A percentile compares a stretch with the other conserved stretches of the same genome.
Evolutionary conservation across 2,888 invertebrate species (phyloP).

Genomic region (Lasioglossum villosulum): DNA sequence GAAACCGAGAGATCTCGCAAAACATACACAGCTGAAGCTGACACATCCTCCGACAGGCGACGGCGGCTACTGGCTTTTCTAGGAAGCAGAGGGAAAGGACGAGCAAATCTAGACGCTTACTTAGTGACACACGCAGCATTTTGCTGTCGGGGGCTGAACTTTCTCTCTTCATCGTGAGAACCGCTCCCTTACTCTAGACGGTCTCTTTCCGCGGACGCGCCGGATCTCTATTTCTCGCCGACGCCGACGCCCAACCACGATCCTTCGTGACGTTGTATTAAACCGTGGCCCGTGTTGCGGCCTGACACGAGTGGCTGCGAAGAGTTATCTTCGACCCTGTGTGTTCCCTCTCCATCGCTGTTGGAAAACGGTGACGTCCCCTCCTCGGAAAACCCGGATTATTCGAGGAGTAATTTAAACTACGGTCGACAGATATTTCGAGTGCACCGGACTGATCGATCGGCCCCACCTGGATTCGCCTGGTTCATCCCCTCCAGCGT

Average conservation of each 20-base stretch:
- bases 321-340: constrained; percentile 51
- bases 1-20: constrained; percentile 70
- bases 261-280: constrained; percentile 67
- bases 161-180: constrained; percentile 50
- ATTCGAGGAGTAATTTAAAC: constrained; percentile 65
- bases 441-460: constrained; percentile 49
- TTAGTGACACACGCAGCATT: constrained; percentile 77
- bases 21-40: constrained; percentile 79
- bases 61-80: constrained; percentile 70
- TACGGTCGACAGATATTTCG: constrained; percentile 56
- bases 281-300: constrained; percentile 71
- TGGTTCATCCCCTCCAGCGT: constrained; percentile 6
- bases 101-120: constrained; percentile 78
- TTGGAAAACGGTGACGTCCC: constrained; percentile 1
- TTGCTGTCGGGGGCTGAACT: constrained; percentile 67
- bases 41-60: constrained; percentile 75
- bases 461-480: constrained; percentile 24
- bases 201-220: constrained; percentile 44
- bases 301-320: constrained; percentile 70
- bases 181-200: constrained; percentile 33
- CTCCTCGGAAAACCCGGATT: constrained; percentile 40
- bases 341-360: not conserved
- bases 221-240: constrained; percentile 46
- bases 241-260: constrained; percentile 32
- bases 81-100: constrained; percentile 61